Evolutionary conservation across 2,888 invertebrate genomes (phyloP).

Genomic region (Trachelus iudaicus): DNA sequence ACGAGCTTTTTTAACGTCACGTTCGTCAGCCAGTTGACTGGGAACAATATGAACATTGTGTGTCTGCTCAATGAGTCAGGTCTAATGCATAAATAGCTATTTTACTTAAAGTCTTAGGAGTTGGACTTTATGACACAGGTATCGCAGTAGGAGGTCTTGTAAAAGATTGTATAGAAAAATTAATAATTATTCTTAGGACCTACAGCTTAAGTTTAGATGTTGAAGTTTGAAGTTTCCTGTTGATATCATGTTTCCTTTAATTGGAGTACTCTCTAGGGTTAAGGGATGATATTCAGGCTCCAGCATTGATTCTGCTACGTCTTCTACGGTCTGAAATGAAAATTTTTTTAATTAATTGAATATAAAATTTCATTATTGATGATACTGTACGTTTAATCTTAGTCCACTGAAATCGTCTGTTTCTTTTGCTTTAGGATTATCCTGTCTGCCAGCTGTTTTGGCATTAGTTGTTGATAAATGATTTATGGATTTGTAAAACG

Average conservation of each 20-base stretch:
- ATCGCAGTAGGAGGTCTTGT: not conserved
- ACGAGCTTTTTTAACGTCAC: slow-evolving; percentile 36
- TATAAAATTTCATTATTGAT: not conserved
- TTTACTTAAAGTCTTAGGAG: not conserved
- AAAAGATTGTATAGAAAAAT: not conserved
- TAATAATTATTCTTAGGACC: slow-evolving; percentile 14
- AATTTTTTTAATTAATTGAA: not conserved
- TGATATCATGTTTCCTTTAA: slow-evolving; percentile 47
- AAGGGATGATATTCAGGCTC: slow-evolving; percentile 51
- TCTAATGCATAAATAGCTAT: slow-evolving; percentile 9
- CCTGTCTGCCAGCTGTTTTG: not conserved
- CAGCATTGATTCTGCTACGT: not conserved
- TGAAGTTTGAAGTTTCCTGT: slow-evolving; percentile 56
- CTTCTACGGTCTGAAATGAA: not conserved
- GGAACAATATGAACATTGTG: slow-evolving; percentile 12
- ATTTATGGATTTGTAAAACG: not conserved
- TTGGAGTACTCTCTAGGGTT: slow-evolving; percentile 44
- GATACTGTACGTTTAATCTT: not conserved
- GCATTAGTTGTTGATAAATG: not conserved
- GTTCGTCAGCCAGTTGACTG: slow-evolving; percentile 48
- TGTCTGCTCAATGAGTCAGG: slow-evolving; percentile 8
- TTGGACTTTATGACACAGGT: not conserved
- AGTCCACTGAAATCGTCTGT: not conserved
- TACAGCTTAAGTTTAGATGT: slow-evolving; percentile 61
- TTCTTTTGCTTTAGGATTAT: not conserved